These are phyloP conservation scores for Hydraecia micacea DNA, from an alignment of 2,888 invertebrate genomes.

Conservation along the genomic window DNA sequence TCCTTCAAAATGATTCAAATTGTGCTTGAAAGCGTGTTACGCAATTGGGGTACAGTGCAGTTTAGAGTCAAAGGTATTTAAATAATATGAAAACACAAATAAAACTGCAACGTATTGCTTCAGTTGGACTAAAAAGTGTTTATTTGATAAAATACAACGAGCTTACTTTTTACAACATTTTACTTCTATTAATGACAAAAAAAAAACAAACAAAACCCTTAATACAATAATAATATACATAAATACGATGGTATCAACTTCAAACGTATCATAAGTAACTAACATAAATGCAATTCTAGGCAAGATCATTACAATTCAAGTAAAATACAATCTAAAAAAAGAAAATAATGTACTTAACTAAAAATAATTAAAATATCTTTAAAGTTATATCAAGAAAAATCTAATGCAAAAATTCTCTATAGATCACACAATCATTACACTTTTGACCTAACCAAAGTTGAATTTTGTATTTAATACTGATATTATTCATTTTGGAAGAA, in stretches of 20 bases:
- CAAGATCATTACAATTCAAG: slow-evolving; percentile 87
- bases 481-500: slow-evolving; percentile 88
- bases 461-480: slow-evolving; percentile 91
- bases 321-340: slow-evolving; percentile 83
- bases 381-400: slow-evolving; percentile 82
- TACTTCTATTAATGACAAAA: slow-evolving; percentile 90
- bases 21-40: no score
- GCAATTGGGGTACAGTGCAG: background rate
- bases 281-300: slow-evolving; percentile 90
- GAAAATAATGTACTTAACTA: slow-evolving; percentile 76
- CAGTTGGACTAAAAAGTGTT: slow-evolving; percentile 91
- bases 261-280: slow-evolving; percentile 87
- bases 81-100: slow-evolving; percentile 69
- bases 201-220: slow-evolving; percentile 90
- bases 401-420: slow-evolving; percentile 86
- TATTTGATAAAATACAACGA: slow-evolving; percentile 91
- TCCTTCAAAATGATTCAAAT: no score
- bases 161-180: slow-evolving; percentile 91
- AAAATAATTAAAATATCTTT: slow-evolving; percentile 80
- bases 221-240: slow-evolving; percentile 89
- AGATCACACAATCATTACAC: slow-evolving; percentile 87
- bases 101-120: slow-evolving; percentile 87
- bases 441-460: slow-evolving; percentile 90
- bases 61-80: slow-evolving; percentile 3
- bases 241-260: slow-evolving; percentile 90